These are phyloP conservation scores for Agonopterix alstromeriana DNA, from an alignment of 2,888 invertebrate species.

Conservation along the genomic window DNA sequence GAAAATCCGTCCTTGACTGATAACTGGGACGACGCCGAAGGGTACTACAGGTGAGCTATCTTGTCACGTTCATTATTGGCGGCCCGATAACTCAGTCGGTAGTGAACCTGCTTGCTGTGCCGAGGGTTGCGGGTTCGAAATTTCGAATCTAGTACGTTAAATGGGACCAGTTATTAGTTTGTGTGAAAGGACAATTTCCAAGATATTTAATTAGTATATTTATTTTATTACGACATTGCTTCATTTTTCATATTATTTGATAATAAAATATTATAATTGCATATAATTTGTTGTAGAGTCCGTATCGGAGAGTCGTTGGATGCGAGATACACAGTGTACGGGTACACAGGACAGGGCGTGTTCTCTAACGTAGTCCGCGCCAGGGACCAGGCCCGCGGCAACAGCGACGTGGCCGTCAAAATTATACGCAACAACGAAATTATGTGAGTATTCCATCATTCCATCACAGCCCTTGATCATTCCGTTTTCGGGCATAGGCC, in stretches of 20 bases:
- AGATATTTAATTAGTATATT: too few species aligned
- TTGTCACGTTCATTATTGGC: too few species aligned
- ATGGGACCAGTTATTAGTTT: too few species aligned
- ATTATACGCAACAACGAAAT: conserved; percentile 99
- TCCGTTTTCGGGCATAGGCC: too few species aligned
- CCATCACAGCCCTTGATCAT: neutral
- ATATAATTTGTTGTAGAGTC: conserved; percentile 84
- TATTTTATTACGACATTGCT: too few species aligned
- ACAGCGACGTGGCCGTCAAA: conserved; percentile 96
- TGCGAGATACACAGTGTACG: conserved; percentile 94
- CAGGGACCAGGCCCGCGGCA: conserved; percentile 90
- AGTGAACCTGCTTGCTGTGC: too few species aligned
- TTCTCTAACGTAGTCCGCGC: conserved; percentile 98
- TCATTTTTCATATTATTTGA: too few species aligned
- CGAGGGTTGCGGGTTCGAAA: too few species aligned
- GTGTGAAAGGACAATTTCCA: too few species aligned
- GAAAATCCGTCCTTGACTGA: conserved; percentile 91
- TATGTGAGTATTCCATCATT: conserved; percentile 82
- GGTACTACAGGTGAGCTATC: conserved; percentile 88
- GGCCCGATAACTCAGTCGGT: too few species aligned
- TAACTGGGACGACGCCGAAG: conserved; percentile 99
- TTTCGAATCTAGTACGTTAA: too few species aligned
- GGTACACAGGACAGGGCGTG: conserved; percentile 99
- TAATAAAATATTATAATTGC: too few species aligned
- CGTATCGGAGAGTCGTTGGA: conserved; percentile 96